Evolutionary conservation across 2,888 invertebrate species (phyloP).

Genomic region (Phorcus lineatus): DNA sequence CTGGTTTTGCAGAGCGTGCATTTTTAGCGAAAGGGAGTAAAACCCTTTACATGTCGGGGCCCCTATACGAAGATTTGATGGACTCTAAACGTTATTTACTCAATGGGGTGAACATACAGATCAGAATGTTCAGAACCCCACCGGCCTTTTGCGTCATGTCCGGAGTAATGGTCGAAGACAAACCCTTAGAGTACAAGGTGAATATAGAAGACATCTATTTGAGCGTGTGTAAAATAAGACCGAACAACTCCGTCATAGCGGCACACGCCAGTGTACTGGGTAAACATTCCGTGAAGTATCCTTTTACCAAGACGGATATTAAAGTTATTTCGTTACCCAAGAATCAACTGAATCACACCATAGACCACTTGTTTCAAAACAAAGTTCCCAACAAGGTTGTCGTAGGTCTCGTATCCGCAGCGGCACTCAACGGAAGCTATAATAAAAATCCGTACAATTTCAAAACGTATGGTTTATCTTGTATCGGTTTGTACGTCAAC

Average conservation of each 20-base stretch:
- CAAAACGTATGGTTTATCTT: neutral
- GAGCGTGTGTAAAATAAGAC: constrained; percentile 21
- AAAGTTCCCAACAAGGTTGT: constrained; percentile 20
- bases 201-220: constrained; percentile 4
- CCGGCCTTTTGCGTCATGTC: constrained; percentile 12
- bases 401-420: neutral
- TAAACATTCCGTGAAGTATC: constrained; percentile 24
- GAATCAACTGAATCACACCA: neutral
- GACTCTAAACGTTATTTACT: constrained; percentile 21
- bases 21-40: neutral
- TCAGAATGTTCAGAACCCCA: constrained; percentile 6
- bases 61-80: constrained; percentile 24
- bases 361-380: neutral
- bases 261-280: constrained; percentile 19
- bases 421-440: constrained; percentile 25
- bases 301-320: neutral
- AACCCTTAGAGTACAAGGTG: neutral
- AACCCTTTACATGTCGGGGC: constrained; percentile 25
- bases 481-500: constrained; percentile 9
- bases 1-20: neutral
- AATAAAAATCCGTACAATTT: constrained; percentile 30
- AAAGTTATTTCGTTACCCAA: constrained; percentile 9
- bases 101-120: constrained; percentile 31
- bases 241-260: constrained; percentile 7
- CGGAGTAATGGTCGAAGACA: neutral